Percentiles rank a stretch among this genome's conserved stretches.
phyloP scores from a whole-genome alignment of 35 echinoderm and acorn worm species.

The Acanthaster planci region DNA sequence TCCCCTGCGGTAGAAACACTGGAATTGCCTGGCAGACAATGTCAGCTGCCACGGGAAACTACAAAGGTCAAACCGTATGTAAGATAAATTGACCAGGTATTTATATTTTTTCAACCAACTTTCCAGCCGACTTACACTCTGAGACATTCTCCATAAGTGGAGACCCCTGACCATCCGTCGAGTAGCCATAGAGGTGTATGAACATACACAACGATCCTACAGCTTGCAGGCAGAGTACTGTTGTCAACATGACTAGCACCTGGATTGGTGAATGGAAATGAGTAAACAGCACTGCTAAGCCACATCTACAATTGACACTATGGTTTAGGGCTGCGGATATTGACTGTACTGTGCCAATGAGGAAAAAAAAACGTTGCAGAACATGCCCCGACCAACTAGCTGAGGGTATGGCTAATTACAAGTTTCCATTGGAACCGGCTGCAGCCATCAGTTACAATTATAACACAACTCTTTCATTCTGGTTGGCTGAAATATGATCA shows the following conservation, averaged over 20 bases:
- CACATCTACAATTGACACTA: not conserved
- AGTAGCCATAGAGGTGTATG: slow-evolving; percentile 70
- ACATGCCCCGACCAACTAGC: not conserved
- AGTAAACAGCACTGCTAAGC: not conserved
- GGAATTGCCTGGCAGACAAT: no score
- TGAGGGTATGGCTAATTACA: no score
- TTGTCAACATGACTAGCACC: slow-evolving; percentile 81
- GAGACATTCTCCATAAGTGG: slow-evolving; percentile 63
- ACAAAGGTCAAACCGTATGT: no score
- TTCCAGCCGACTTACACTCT: slow-evolving; percentile 56
- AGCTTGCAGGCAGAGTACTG: slow-evolving; percentile 67
- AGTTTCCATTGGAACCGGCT: no score
- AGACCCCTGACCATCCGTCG: slow-evolving; percentile 63
- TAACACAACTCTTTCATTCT: no score
- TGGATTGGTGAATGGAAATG: not conserved
- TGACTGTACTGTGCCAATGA: not conserved
- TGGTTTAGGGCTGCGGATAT: not conserved
- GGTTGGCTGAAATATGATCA: no score
- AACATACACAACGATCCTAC: slow-evolving; percentile 69
- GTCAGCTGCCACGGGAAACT: no score
- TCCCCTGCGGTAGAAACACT: no score
- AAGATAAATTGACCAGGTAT: no score
- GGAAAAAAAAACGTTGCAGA: not conserved
- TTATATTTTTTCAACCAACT: no score
- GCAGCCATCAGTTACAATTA: no score